Percentiles rank a stretch among this genome's conserved stretches.
phyloP scores from a whole-genome alignment of 2,797 vertebrate species.

The Catharus ustulatus region DNA sequence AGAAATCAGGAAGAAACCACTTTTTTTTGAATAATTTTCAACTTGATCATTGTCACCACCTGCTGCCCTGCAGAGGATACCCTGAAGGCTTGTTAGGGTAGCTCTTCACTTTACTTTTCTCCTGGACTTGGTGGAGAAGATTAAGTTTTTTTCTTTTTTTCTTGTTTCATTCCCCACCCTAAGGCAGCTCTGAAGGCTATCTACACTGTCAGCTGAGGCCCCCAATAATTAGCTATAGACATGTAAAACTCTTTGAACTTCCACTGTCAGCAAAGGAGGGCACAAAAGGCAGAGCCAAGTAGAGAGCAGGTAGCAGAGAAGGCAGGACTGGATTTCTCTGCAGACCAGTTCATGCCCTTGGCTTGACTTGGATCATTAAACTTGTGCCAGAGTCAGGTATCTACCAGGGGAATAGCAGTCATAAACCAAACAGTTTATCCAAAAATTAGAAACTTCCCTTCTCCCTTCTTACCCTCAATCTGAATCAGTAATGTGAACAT shows the following conservation, averaged over 20 bases:
- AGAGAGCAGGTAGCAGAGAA: neutral
- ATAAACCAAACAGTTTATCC: slow-evolving; percentile 26
- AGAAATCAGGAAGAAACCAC: neutral
- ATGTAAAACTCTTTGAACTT: neutral
- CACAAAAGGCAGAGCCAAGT: neutral
- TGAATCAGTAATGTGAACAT: slow-evolving; percentile 44
- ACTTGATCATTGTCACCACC: neutral
- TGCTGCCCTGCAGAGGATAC: neutral
- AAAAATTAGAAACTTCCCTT: slow-evolving; percentile 19
- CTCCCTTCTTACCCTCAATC: neutral
- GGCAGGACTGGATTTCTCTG: neutral
- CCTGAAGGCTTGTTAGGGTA: neutral
- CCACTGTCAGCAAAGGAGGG: neutral
- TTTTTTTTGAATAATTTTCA: neutral
- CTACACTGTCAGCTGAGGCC: neutral
- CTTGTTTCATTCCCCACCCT: neutral
- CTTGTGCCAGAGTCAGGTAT: neutral
- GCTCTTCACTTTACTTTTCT: neutral
- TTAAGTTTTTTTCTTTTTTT: neutral
- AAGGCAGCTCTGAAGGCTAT: neutral
- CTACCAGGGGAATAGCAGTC: neutral
- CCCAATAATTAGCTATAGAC: neutral
- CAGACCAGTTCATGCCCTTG: neutral
- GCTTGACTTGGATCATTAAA: neutral
- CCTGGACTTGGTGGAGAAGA: fast-evolving